These are phyloP conservation scores for Catharus ustulatus DNA, from an alignment of 2,797 vertebrate species.

Conservation along the genomic window DNA sequence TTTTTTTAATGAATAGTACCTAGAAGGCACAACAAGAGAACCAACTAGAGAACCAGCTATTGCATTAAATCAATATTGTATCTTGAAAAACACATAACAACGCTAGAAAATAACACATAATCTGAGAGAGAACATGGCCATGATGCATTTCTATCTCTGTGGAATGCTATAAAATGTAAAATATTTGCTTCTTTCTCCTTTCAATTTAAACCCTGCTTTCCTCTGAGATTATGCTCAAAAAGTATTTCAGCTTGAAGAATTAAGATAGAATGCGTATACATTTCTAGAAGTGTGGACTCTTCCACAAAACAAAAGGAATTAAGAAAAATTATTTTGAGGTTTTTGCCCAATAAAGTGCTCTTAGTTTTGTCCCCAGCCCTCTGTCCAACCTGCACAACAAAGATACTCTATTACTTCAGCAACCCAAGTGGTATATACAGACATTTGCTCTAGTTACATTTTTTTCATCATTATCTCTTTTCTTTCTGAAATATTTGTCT, in stretches of 20 bases:
- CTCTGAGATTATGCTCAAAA: slow-evolving; percentile 10
- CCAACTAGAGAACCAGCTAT: slow-evolving; percentile 33
- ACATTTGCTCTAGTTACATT: not conserved
- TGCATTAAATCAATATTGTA: slow-evolving; percentile 67
- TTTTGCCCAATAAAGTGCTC: not conserved
- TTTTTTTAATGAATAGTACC: slow-evolving; percentile 22
- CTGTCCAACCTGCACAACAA: not conserved
- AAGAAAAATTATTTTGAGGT: not conserved
- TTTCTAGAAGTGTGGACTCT: not conserved
- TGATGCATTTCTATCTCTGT: slow-evolving; percentile 53
- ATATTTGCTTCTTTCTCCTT: slow-evolving; percentile 24
- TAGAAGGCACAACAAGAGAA: slow-evolving; percentile 55
- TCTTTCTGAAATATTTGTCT: not conserved
- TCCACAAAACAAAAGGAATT: not conserved
- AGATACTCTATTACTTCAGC: not conserved
- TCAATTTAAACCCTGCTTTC: slow-evolving; percentile 25
- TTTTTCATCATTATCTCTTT: not conserved
- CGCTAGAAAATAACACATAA: slow-evolving; percentile 62
- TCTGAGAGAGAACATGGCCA: slow-evolving; percentile 47
- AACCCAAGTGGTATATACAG: not conserved
- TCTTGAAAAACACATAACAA: slow-evolving; percentile 64
- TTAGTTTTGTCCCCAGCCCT: not conserved
- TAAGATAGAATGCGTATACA: not conserved
- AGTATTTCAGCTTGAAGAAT: not conserved
- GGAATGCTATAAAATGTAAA: slow-evolving; percentile 42